phyloP scores from a whole-genome alignment of 1,140 invertebrate species.

The Saccostrea echinata region DNA sequence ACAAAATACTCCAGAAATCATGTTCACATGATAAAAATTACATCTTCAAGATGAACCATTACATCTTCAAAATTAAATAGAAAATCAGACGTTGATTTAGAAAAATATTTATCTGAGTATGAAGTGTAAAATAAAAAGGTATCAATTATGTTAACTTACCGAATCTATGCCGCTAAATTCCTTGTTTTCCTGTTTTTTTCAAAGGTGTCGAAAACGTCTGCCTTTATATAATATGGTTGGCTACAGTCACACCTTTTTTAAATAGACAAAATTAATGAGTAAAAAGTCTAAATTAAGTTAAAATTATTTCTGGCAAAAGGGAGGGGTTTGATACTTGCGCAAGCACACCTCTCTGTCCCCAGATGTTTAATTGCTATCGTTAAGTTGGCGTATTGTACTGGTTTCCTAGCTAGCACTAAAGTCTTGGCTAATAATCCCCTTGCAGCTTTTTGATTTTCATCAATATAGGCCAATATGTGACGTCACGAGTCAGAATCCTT shows the following conservation, averaged over 20 bases:
- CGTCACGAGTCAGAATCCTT: not conserved
- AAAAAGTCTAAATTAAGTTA: not conserved
- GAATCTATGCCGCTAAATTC: not conserved
- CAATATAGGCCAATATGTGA: conserved; percentile 14
- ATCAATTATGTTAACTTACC: not conserved
- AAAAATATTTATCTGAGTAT: too few species aligned
- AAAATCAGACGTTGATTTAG: too few species aligned
- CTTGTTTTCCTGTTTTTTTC: not conserved
- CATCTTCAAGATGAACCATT: too few species aligned
- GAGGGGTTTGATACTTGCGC: not conserved
- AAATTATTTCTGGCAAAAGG: not conserved
- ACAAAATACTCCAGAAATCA: too few species aligned
- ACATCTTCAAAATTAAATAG: too few species aligned
- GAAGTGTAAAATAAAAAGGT: too few species aligned
- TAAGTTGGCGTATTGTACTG: not conserved
- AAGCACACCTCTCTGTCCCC: not conserved
- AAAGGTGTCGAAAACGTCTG: not conserved
- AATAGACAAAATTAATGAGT: not conserved
- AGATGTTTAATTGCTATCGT: not conserved
- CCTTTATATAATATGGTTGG: not conserved
- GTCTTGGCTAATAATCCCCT: conserved; percentile 27
- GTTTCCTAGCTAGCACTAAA: conserved; percentile 6
- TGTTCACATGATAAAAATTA: too few species aligned
- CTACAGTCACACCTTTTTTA: conserved; percentile 14
- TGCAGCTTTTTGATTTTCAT: conserved; percentile 18